Base-by-base conservation (phyloP, 2,888 invertebrate species). In the Amphimallon solstitiale region DNA sequence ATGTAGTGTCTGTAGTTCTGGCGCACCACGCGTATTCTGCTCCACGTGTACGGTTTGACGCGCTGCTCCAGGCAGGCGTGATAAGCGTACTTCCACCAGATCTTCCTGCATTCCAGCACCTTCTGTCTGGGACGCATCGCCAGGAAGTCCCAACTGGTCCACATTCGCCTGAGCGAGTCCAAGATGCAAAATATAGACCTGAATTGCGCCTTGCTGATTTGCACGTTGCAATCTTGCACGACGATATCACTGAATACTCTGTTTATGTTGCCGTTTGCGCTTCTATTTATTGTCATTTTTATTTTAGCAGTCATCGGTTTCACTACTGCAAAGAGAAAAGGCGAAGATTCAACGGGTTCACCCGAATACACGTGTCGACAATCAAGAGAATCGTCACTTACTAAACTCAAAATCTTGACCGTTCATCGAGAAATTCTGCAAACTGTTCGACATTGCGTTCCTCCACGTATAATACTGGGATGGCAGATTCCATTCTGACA, bases 21-120 rank as follows among this genome's bases (percentile, higher is more conserved):
- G 66, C 93, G 85, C 74, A 92, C 90, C 66, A 85, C 85, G 73
- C 86, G 86, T 9, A 94, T 88, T 49, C 88, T 85, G 1, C 85
- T 82, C 93, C 93, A 94, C 0, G 91, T 90, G 79, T 89, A 92
- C 0, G 93, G 92, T 17, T 87, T 83, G 1, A 93, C 86, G 29
- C 90, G 84, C 73, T 92, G 90, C 72, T 92, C 90, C 1, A 93
- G 76, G 0, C 92, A 86, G 2, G 89, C 89, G 68, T 87, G 86
- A 78, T 86, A 90, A 0, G 91, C 91, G 78, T 93, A 93, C 38
- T 83, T 85, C 93, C 93, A 93, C 92, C 92, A 93, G 38, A 85
- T 85, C 71, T 84, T 85, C 0, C 85, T 83, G 76, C 90, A 87
- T 63, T 88, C 87, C 23, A 82, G 79, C 1, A 90, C 80, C 63